These are phyloP conservation scores for Trichechus manatus DNA, from an alignment of 2,113 vertebrate species.

Conservation along the genomic window DNA sequence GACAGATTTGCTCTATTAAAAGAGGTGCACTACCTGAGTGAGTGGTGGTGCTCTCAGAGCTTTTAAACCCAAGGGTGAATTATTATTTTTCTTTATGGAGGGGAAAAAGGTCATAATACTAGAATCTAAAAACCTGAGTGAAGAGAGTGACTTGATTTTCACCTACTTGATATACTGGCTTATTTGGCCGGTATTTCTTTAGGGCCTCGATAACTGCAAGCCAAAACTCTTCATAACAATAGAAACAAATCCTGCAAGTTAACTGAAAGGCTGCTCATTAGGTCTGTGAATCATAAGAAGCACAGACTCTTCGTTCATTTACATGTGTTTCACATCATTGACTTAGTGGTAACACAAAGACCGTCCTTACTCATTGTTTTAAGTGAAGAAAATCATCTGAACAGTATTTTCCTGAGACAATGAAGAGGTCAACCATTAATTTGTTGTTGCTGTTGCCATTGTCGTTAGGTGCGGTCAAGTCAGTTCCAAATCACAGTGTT, in stretches of 20 bases:
- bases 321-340: fast-evolving
- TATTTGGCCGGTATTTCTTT: background rate
- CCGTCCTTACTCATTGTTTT: background rate
- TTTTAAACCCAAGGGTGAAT: background rate
- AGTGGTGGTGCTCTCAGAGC: fast-evolving
- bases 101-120: background rate
- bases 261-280: background rate
- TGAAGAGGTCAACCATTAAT: background rate
- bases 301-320: background rate
- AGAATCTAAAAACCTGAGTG: slow-evolving; percentile 19
- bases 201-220: background rate
- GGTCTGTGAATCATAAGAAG: background rate
- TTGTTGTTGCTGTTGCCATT: no score
- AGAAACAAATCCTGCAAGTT: background rate
- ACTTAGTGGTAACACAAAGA: background rate
- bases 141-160: background rate
- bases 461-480: no score
- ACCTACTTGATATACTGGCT: background rate
- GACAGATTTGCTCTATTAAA: background rate
- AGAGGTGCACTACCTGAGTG: background rate
- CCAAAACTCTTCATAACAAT: background rate
- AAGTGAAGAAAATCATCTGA: background rate
- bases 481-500: no score
- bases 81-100: background rate
- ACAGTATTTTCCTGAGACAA: background rate